phyloP scores from a whole-genome alignment of 2,888 invertebrate species.

The Lycia hirtaria region DNA sequence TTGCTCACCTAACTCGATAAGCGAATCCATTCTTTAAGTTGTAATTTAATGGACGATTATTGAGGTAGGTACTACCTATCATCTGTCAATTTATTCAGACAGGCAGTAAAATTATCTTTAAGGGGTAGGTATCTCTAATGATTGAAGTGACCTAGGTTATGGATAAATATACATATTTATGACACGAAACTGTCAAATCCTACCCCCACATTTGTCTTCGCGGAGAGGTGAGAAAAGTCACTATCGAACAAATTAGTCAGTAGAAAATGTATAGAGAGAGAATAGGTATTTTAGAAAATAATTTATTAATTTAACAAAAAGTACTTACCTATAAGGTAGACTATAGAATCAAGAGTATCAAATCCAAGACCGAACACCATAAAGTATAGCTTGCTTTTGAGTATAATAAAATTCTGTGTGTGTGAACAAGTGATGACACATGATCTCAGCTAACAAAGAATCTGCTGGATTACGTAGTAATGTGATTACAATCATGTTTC shows the following conservation, averaged over 20 bases:
- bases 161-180: neutral
- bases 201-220: too few species aligned
- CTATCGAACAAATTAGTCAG: too few species aligned
- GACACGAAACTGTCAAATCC: too few species aligned
- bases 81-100: neutral
- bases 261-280: too few species aligned
- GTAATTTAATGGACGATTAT: neutral
- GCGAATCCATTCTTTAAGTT: neutral
- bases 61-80: neutral
- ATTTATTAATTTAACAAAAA: too few species aligned
- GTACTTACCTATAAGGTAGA: too few species aligned
- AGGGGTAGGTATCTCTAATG: neutral
- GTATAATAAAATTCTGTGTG: too few species aligned
- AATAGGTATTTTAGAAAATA: too few species aligned
- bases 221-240: too few species aligned
- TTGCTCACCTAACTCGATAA: neutral
- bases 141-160: neutral
- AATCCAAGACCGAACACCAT: too few species aligned
- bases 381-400: too few species aligned
- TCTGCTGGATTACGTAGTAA: slow-evolving; percentile 2
- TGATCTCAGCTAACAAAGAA: slow-evolving; percentile 21
- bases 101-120: neutral
- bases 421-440: slow-evolving; percentile 14
- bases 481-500: slow-evolving; percentile 5
- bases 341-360: too few species aligned